phyloP scores from a whole-genome alignment of 2,113 vertebrate species.

The Solea senegalensis region DNA sequence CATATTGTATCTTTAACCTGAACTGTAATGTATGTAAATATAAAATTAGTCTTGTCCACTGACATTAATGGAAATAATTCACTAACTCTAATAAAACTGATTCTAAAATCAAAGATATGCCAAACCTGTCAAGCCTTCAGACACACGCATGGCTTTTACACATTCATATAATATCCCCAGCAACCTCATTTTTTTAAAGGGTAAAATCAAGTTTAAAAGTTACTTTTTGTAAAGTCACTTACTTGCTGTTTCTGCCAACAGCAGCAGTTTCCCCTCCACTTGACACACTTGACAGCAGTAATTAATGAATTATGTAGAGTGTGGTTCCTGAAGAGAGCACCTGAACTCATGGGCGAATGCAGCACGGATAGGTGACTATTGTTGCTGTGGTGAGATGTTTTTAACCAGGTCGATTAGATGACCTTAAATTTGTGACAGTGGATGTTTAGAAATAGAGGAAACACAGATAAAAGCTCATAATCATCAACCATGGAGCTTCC shows the following conservation, averaged over 20 bases:
- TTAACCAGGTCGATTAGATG: background rate
- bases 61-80: conserved; percentile 27
- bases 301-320: conserved; percentile 61
- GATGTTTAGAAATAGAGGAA: background rate
- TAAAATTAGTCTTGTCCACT: too few species aligned
- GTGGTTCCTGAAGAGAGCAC: conserved; percentile 41
- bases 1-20: too few species aligned
- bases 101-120: conserved; percentile 28
- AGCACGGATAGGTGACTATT: conserved; percentile 16
- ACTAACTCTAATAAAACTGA: conserved; percentile 17
- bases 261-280: conserved; percentile 53
- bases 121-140: conserved; percentile 3
- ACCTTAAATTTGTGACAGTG: conserved; percentile 12
- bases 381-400: background rate
- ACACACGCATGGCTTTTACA: background rate
- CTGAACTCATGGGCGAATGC: conserved; percentile 47
- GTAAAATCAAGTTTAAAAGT: conserved; percentile 48
- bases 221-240: conserved; percentile 48
- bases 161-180: too few species aligned
- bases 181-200: conserved; percentile 3
- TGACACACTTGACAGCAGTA: conserved; percentile 56
- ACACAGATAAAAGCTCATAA: too few species aligned
- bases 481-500: conserved; percentile 1
- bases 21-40: too few species aligned
- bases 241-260: conserved; percentile 37